A percentile compares a stretch with the other conserved stretches of the same genome.
phyloP scores from a whole-genome alignment of 1,140 invertebrate species.

The Papilio xuthus region DNA sequence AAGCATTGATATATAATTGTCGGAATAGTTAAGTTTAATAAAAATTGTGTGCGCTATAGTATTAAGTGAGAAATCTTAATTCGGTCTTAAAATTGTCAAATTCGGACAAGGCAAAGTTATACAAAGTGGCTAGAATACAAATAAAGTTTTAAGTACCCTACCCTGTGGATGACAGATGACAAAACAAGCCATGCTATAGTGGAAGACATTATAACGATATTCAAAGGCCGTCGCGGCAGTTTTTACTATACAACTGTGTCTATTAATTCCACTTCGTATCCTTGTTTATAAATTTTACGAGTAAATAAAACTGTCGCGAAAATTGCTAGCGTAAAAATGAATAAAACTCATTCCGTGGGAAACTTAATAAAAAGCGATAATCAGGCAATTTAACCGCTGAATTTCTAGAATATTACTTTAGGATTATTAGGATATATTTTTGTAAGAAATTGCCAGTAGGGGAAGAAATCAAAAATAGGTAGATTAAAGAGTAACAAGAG shows the following conservation, averaged over 20 bases:
- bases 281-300: background rate
- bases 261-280: background rate
- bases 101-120: background rate
- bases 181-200: background rate
- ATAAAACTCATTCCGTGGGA: background rate
- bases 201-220: background rate
- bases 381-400: background rate
- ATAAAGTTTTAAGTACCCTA: background rate
- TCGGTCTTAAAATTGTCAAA: too few species aligned
- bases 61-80: too few species aligned
- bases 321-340: background rate
- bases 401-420: too few species aligned
- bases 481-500: background rate
- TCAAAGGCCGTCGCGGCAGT: background rate
- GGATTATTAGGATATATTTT: too few species aligned
- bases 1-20: too few species aligned
- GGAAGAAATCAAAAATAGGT: too few species aligned
- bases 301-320: background rate
- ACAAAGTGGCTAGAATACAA: background rate
- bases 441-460: too few species aligned
- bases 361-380: slow-evolving; percentile 16
- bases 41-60: too few species aligned
- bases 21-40: too few species aligned
- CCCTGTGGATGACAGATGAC: background rate
- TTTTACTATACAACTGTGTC: background rate